phyloP scores from a whole-genome alignment of 2,797 vertebrate species.

The Clarias pachynema region DNA sequence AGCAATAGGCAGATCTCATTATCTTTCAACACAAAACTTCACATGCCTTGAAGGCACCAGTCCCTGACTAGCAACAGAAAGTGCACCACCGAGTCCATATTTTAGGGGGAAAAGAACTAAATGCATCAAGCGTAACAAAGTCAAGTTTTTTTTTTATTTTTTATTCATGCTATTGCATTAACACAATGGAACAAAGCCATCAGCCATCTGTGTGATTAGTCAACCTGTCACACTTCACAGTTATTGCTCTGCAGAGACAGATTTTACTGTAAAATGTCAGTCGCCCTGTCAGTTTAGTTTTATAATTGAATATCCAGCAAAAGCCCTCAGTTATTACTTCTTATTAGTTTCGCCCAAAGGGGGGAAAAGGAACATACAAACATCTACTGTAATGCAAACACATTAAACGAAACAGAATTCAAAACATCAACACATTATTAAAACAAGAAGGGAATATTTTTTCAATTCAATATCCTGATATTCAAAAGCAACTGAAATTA shows the following conservation, averaged over 20 bases:
- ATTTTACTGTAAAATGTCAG: slow-evolving; percentile 53
- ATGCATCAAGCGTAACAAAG: slow-evolving; percentile 33
- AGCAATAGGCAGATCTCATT: slow-evolving; percentile 40
- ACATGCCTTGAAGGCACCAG: slow-evolving; percentile 46
- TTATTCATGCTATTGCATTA: slow-evolving; percentile 48
- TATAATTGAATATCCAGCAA: slow-evolving; percentile 47
- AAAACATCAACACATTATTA: slow-evolving; percentile 18
- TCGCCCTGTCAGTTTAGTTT: slow-evolving; percentile 46
- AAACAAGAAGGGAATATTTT: background rate
- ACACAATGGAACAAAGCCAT: slow-evolving; percentile 43
- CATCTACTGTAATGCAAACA: slow-evolving; percentile 19
- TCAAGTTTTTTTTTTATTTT: slow-evolving; percentile 19
- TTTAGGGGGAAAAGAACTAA: slow-evolving; percentile 37
- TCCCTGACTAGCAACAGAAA: slow-evolving; percentile 28
- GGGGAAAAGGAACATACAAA: slow-evolving; percentile 7
- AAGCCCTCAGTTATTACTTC: slow-evolving; percentile 16
- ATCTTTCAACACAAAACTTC: slow-evolving; percentile 20
- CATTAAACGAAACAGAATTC: background rate
- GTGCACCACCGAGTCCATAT: slow-evolving; percentile 1
- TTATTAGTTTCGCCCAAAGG: slow-evolving; percentile 40
- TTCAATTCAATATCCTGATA: slow-evolving; percentile 4
- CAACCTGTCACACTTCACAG: slow-evolving; percentile 46
- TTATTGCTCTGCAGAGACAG: slow-evolving; percentile 47
- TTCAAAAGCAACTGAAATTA: no score
- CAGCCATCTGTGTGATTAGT: slow-evolving; percentile 51